Evolutionary conservation across 1,140 invertebrate genomes (phyloP), one percentile per base, ranked within the genome.

Genomic region (Drosophila nikananu): DNA sequence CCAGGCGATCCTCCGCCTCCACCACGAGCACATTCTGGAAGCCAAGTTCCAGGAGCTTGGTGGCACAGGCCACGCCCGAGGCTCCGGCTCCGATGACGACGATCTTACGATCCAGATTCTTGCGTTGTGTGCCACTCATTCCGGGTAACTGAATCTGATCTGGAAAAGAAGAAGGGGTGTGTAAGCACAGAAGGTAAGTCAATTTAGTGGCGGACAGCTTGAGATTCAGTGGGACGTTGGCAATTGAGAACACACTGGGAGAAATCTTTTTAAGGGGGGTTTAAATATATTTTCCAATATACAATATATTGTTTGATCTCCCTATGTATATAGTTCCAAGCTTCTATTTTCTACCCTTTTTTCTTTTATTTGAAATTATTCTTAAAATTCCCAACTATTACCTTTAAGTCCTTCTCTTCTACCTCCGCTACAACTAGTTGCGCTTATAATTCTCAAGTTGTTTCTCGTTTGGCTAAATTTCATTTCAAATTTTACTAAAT

Each of bases 1-100:
- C 97, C 54, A 97, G 94, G 62, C 96, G 94, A 74, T 95, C 93
- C 79, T 95, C 95, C 0, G 96, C 97, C 93, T 98, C 97, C 19
- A 93, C 76, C 52, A 96, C 91, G 0, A 93, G 93, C 10, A 96
- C 80, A 86, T 96, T 94, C 12, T 90, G 81, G 49, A 95, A 93
- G 10, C 94, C 95, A 75, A 94, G 94, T 52, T 94, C 91, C 23
- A 95, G 64, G 7, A 96, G 91, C 78, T 93, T 93, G 15, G 94
- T 93, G 10, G 95, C 95, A 19, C 95, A 95, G 3, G 95, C 95
- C 52, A 95, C 94, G 7, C 95, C 95, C 12, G 95, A 93, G 23
- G 93, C 92, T 23, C 95, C 95, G 12, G 95, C 94, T 57, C 95
- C 95, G 55, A 96, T 91, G 55, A 96, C 94, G n/a, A 95, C 83